These are phyloP conservation scores for Acanthornis magna DNA, from an alignment of 2,797 vertebrate species.

Conservation along the genomic window DNA sequence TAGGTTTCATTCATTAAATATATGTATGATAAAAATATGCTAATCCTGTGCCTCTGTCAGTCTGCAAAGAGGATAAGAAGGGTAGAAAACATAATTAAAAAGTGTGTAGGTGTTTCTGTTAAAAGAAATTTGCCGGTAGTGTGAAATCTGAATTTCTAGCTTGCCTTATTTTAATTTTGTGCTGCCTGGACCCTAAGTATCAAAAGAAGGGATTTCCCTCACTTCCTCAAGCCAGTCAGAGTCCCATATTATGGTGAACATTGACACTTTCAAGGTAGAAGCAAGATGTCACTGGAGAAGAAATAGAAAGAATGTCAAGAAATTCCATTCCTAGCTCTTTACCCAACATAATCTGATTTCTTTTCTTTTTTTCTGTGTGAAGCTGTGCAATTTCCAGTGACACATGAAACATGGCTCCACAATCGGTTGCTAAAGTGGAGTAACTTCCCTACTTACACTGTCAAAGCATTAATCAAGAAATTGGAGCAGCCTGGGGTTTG, in stretches of 20 bases:
- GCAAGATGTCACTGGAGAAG: neutral
- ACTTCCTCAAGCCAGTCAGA: neutral
- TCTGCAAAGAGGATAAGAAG: conserved; percentile 28
- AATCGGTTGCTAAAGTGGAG: neutral
- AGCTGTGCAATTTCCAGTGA: neutral
- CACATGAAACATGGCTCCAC: neutral
- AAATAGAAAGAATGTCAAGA: neutral
- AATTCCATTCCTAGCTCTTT: neutral
- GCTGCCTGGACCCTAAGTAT: neutral
- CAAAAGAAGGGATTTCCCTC: conserved; percentile 8
- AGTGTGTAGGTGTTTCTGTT: conserved; percentile 47
- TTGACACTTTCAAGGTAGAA: neutral
- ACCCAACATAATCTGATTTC: neutral
- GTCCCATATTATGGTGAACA: neutral
- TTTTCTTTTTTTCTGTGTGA: neutral
- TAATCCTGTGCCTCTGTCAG: conserved; percentile 52
- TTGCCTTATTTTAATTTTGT: conserved; percentile 12
- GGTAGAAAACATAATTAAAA: conserved; percentile 57
- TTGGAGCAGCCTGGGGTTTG: neutral
- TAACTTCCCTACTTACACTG: neutral
- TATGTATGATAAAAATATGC: conserved; percentile 53
- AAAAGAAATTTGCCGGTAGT: conserved; percentile 6
- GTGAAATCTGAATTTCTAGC: conserved; percentile 49
- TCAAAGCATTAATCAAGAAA: neutral
- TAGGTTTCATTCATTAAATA: conserved; percentile 67